Conservation (phyloP, 2,888 invertebrate genomes). For the Argyresthia goedartella region DNA sequence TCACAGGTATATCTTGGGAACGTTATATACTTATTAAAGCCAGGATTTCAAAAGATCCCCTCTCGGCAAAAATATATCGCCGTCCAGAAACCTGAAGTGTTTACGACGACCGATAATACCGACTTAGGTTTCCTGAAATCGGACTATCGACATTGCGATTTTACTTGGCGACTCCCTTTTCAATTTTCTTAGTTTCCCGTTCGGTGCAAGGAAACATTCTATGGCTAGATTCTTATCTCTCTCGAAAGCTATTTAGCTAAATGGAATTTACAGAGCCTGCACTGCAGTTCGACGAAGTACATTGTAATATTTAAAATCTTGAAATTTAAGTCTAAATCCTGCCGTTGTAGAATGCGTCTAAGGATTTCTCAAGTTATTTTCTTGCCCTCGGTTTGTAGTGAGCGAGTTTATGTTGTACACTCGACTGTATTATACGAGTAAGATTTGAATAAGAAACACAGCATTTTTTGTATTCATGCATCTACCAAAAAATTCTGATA, state of each 20-base stretch:
- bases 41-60: constrained; percentile 62
- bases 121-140: constrained; percentile 60
- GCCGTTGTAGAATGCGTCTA: constrained; percentile 55
- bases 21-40: constrained; percentile 70
- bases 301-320: constrained; percentile 68
- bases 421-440: constrained; percentile 42
- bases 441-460: constrained; percentile 12
- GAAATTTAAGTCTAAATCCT: constrained; percentile 60
- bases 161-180: constrained; percentile 66
- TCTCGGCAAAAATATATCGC: constrained; percentile 28
- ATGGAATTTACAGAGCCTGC: constrained; percentile 70
- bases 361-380: constrained; percentile 39
- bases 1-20: constrained; percentile 66
- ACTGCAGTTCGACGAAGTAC: constrained; percentile 68
- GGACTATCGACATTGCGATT: constrained; percentile 56
- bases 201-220: constrained; percentile 62
- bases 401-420: constrained; percentile 43
- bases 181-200: constrained; percentile 68
- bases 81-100: constrained; percentile 30
- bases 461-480: neutral
- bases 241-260: constrained; percentile 70
- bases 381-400: constrained; percentile 24
- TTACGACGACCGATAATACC: constrained; percentile 54
- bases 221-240: constrained; percentile 68
- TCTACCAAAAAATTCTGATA: neutral